Conservation (phyloP, 2,888 invertebrate species). For the Rhopalosiphum nymphaeae region DNA sequence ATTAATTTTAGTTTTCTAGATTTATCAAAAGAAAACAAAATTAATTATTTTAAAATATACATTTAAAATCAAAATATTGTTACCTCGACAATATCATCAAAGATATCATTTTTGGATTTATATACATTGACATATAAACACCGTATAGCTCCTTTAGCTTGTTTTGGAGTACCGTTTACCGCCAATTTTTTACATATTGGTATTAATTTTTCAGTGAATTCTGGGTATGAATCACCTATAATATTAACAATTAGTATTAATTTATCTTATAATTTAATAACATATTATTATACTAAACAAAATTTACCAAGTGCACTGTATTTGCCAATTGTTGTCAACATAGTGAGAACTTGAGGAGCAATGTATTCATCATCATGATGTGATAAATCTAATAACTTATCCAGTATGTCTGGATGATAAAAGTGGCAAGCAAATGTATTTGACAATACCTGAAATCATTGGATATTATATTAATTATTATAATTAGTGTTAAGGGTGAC, state of each 20-base stretch:
- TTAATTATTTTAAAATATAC: not conserved
- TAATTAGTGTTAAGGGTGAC: not conserved
- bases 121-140: constrained; percentile 90
- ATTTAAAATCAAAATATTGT: constrained; percentile 42
- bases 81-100: constrained; percentile 84
- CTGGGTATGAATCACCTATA: constrained; percentile 73
- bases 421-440: constrained; percentile 95
- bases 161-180: constrained; percentile 90
- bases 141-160: constrained; percentile 95
- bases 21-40: not conserved
- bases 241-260: not conserved
- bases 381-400: constrained; percentile 82
- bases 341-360: constrained; percentile 85
- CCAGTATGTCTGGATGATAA: constrained; percentile 85
- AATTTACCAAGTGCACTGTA: constrained; percentile 83
- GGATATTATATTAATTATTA: not conserved
- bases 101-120: constrained; percentile 76
- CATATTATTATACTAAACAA: not conserved
- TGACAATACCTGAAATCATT: constrained; percentile 79
- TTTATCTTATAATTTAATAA: not conserved
- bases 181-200: constrained; percentile 91
- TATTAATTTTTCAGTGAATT: constrained; percentile 82
- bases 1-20: constrained; percentile 78
- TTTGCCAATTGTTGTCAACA: constrained; percentile 89
- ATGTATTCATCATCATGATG: constrained; percentile 85